Percentiles rank a stretch among this genome's conserved stretches.
Evolutionary conservation across 2,113 vertebrate species (phyloP).

Genomic region (Petromus typicus): DNA sequence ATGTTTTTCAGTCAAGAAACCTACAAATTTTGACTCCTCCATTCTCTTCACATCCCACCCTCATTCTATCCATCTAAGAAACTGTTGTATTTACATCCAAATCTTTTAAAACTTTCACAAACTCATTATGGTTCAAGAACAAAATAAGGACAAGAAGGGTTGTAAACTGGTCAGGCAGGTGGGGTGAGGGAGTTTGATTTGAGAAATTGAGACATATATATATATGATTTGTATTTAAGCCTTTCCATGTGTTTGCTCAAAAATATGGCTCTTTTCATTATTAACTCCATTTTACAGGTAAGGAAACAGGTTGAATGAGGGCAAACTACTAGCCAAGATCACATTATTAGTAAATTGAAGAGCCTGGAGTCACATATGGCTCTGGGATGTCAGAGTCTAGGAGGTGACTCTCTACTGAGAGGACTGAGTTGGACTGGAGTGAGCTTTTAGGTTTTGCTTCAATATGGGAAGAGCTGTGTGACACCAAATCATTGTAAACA

Average conservation of each 20-base stretch:
- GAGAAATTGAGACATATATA: not conserved
- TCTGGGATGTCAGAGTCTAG: not conserved
- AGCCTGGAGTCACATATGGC: not conserved
- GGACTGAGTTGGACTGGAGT: not conserved
- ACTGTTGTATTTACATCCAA: not conserved
- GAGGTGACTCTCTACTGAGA: not conserved
- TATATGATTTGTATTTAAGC: not conserved
- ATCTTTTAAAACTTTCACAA: constrained; percentile 19
- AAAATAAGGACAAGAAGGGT: not conserved
- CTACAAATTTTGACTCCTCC: not conserved
- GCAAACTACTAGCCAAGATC: not conserved
- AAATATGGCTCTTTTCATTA: not conserved
- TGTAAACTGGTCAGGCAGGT: not conserved
- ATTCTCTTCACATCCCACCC: not conserved
- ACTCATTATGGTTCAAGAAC: not conserved
- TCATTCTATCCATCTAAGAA: not conserved
- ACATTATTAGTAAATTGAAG: not conserved
- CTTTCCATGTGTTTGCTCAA: not conserved
- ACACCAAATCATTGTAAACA: not conserved
- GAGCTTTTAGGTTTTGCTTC: not conserved
- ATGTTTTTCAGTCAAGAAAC: not conserved
- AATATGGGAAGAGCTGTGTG: not conserved
- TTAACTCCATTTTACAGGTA: not conserved
- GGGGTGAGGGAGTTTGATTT: not conserved
- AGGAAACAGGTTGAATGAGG: not conserved